Evolutionary conservation across 2,113 vertebrate species (phyloP).

Genomic region (Ahaetulla prasina): DNA sequence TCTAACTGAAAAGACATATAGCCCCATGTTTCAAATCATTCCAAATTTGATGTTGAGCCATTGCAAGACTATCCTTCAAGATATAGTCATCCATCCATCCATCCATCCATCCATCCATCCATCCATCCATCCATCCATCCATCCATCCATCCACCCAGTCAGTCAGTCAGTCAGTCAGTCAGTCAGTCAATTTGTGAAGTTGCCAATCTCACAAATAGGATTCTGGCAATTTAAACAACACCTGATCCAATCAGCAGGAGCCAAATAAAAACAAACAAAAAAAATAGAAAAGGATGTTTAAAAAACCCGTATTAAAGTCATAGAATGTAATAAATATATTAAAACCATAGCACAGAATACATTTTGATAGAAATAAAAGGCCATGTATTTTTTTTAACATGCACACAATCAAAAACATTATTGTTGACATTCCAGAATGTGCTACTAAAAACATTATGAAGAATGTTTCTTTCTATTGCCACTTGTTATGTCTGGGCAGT

Average conservation of each 20-base stretch:
- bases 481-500: too few relatives aligned
- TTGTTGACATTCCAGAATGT: not conserved
- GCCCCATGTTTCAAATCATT: not conserved
- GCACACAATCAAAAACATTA: not conserved
- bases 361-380: not conserved
- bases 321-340: not conserved
- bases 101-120: too few relatives aligned
- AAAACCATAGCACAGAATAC: not conserved
- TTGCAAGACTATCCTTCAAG: not conserved
- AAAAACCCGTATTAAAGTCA: not conserved
- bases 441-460: not conserved
- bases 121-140: too few relatives aligned
- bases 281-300: not conserved
- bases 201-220: not conserved
- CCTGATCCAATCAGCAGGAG: not conserved
- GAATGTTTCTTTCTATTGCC: conserved; percentile 6
- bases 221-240: not conserved
- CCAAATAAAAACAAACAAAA: not conserved
- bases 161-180: not conserved
- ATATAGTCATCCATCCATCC: not conserved
- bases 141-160: too few relatives aligned
- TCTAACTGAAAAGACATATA: not conserved
- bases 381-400: not conserved
- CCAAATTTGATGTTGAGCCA: not conserved
- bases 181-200: not conserved